These are phyloP conservation scores for Anguilla megastoma DNA, from an alignment of 2,797 vertebrate genomes.

Conservation along the genomic window DNA sequence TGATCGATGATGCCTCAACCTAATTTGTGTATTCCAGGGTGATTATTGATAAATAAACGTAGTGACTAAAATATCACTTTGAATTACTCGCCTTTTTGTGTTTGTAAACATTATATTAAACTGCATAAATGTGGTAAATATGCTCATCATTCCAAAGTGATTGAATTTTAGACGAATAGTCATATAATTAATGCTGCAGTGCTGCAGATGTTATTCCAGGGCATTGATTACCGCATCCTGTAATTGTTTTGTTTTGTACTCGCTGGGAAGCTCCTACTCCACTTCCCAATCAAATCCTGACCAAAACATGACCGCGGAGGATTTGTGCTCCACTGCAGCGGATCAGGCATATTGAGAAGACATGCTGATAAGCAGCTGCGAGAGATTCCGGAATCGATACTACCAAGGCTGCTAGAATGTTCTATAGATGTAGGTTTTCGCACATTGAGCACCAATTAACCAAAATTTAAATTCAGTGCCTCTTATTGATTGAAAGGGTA, in stretches of 20 bases:
- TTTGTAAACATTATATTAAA: background rate
- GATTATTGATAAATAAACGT: background rate
- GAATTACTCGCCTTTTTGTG: background rate
- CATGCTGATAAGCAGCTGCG: conserved; percentile 33
- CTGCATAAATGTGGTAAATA: background rate
- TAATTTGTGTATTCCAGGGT: background rate
- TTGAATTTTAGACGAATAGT: background rate
- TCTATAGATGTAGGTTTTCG: conserved; percentile 40
- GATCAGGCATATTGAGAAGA: conserved; percentile 27
- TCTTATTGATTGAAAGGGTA: conserved; percentile 47
- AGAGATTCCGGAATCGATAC: conserved; percentile 44
- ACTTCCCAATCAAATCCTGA: background rate
- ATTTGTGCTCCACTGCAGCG: conserved; percentile 5
- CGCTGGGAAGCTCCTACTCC: background rate
- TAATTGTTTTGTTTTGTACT: conserved; percentile 8
- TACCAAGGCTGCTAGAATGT: conserved; percentile 42
- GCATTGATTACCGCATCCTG: background rate
- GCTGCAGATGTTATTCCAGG: background rate
- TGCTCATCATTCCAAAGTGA: background rate
- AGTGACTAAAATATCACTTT: background rate
- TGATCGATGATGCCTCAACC: background rate
- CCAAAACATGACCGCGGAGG: background rate
- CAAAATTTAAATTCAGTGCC: conserved; percentile 45
- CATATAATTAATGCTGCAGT: background rate
- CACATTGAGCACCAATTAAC: conserved; percentile 47